Conservation (phyloP, 2,113 vertebrate species). For the Pachypanchax playfairii region DNA sequence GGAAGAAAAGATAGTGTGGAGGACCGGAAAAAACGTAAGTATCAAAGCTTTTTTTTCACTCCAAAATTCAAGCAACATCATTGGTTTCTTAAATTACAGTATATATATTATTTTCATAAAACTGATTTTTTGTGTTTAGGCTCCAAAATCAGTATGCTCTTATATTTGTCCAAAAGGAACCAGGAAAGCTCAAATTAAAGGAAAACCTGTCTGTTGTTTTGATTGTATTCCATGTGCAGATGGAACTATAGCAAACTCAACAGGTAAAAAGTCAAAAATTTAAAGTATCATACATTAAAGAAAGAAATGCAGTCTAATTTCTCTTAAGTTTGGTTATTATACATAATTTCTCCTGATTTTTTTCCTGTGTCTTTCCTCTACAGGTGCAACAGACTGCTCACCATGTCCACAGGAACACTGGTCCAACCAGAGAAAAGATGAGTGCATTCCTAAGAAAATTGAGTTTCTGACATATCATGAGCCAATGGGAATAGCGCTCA, state of each 20-base stretch:
- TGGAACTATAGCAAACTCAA: slow-evolving; percentile 77
- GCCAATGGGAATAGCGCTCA: slow-evolving; percentile 72
- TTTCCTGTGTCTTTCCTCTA: too few species aligned
- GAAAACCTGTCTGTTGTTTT: slow-evolving; percentile 80
- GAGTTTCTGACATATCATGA: slow-evolving; percentile 77
- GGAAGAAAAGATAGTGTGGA: slow-evolving; percentile 74
- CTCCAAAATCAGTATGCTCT: slow-evolving; percentile 72
- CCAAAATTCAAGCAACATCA: too few species aligned
- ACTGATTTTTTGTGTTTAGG: slow-evolving; percentile 34
- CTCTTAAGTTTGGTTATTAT: too few species aligned
- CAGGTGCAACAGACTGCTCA: slow-evolving; percentile 76
- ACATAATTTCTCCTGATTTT: too few species aligned
- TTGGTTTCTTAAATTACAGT: too few species aligned
- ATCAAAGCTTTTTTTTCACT: neutral
- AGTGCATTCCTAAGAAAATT: slow-evolving; percentile 71
- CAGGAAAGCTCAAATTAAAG: slow-evolving; percentile 75
- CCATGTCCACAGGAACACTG: slow-evolving; percentile 74
- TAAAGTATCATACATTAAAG: too few species aligned
- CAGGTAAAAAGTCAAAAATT: slow-evolving; percentile 53
- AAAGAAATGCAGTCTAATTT: too few species aligned
- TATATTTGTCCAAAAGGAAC: slow-evolving; percentile 70
- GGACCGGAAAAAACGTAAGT: slow-evolving; percentile 61
- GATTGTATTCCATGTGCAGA: slow-evolving; percentile 79
- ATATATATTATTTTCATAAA: neutral
- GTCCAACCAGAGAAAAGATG: slow-evolving; percentile 71